Conservation (phyloP, 2,797 vertebrate species). For the Argentina silus region DNA sequence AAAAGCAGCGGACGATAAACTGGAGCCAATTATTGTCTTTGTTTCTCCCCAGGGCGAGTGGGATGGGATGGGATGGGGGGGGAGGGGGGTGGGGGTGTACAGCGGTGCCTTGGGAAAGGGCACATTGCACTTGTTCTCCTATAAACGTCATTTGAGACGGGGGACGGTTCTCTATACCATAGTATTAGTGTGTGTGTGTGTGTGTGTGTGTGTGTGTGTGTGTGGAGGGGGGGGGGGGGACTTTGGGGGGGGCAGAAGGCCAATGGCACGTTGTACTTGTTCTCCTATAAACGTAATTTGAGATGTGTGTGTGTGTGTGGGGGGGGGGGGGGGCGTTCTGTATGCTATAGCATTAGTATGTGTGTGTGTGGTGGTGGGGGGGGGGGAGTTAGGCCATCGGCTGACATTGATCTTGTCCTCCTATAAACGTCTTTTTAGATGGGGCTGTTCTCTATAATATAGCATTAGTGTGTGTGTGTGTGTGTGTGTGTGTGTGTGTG, state of each 20-base stretch:
- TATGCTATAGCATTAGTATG: neutral
- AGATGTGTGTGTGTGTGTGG: neutral
- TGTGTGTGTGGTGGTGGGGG: neutral
- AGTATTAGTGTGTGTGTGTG: neutral
- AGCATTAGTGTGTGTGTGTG: too few species aligned
- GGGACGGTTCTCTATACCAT: neutral
- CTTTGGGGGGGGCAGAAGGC: neutral
- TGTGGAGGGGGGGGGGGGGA: conserved; percentile 6
- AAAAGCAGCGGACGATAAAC: conserved; percentile 54
- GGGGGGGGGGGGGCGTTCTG: neutral
- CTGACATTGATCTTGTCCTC: neutral
- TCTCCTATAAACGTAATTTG: neutral
- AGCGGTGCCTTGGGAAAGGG: neutral
- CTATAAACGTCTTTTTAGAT: neutral
- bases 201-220: too few species aligned
- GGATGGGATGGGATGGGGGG: conserved; percentile 24
- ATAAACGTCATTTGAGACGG: neutral
- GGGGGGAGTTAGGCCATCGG: neutral
- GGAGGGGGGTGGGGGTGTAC: conserved; percentile 5
- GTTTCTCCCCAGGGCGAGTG: conserved; percentile 43
- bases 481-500: too few species aligned
- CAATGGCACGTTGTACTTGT: neutral
- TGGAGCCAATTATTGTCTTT: conserved; percentile 65
- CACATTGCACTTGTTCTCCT: conserved; percentile 2
- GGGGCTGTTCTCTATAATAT: too few species aligned